Base-by-base conservation (phyloP, 2,888 invertebrate genomes). In the Drosophila formosana region DNA sequence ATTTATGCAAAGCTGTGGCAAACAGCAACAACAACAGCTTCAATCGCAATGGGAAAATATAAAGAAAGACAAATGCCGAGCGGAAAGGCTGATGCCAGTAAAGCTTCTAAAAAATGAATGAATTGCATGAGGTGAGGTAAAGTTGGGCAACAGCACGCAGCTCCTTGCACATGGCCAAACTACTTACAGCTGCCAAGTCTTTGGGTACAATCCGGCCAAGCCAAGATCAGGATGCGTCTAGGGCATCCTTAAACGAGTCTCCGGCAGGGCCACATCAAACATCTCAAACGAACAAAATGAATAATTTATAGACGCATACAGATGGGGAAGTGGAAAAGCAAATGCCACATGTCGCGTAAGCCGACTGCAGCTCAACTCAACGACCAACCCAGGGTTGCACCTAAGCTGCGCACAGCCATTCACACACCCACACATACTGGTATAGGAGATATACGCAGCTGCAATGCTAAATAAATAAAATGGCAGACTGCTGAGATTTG, bases 261-360 rank as follows among this genome's bases (percentile, higher is more conserved):
- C 64, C 41, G 57, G 69, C 69, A 61, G 47, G 62, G 65, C 74
- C 81, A 82, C 90, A 89, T 89, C 89, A 89, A 89, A 85, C 82
- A 89, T 82, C 78, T 85, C 82, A 81, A 89, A 81, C 78, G 76
- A 77, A 89, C 88, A 90, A 75, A 89, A 90, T 89, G 90, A 89
- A 89, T 90, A 86, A 89, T 89, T 90, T 90, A 89, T 90, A 76
- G 80, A 86, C 80, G 82, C 89, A 89, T 75, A 75, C 76, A 11
- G 37, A 65, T 75, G 68, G 65, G 18, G 5, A 37, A 41, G 23
- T 6, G 47, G 34, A 11, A 50, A 18, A 8, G 32, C n/a, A 8
- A 46, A 9, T 61, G 61, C 47, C 49, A 72, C 58, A 66, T 62
- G 75, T 66, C 18, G 13, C 39, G 26, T 72, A 78, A 81, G 18